These are phyloP conservation scores for Homalodisca vitripennis DNA, from an alignment of 1,140 invertebrate genomes.

Conservation along the genomic window DNA sequence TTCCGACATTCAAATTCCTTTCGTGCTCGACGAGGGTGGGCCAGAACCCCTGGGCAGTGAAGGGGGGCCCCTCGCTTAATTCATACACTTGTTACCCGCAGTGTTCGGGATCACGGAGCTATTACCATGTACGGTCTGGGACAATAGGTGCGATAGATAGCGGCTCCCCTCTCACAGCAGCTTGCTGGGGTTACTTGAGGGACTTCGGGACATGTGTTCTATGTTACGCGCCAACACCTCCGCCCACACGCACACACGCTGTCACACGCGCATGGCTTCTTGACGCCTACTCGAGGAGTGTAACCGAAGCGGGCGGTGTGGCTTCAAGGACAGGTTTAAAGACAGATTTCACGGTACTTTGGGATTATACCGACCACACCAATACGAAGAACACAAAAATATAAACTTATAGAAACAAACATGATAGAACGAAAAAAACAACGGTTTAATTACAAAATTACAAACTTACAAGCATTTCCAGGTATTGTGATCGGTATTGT, in stretches of 20 bases:
- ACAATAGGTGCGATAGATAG: neutral
- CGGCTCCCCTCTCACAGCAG: neutral
- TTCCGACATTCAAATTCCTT: neutral
- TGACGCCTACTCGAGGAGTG: neutral
- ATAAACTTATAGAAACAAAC: neutral
- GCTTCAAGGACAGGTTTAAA: neutral
- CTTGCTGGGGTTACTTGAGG: neutral
- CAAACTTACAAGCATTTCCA: neutral
- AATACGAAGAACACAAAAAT: neutral
- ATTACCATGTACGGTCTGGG: neutral
- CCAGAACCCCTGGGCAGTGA: neutral
- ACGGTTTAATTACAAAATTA: neutral
- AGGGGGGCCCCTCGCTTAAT: neutral
- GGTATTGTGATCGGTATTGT: too few species aligned
- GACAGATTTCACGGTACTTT: neutral
- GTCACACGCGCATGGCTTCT: neutral
- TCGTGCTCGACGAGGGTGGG: neutral
- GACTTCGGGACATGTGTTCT: slow-evolving; percentile 18
- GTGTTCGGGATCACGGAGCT: neutral
- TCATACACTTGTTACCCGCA: slow-evolving; percentile 2
- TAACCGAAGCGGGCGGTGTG: too few species aligned
- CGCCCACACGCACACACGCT: slow-evolving; percentile 9
- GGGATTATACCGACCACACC: neutral
- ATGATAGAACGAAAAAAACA: neutral
- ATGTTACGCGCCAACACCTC: slow-evolving; percentile 4